Percentiles rank a stretch among this genome's conserved stretches.
Conservation (phyloP, 2,113 vertebrate species). For the Clupea harengus region DNA sequence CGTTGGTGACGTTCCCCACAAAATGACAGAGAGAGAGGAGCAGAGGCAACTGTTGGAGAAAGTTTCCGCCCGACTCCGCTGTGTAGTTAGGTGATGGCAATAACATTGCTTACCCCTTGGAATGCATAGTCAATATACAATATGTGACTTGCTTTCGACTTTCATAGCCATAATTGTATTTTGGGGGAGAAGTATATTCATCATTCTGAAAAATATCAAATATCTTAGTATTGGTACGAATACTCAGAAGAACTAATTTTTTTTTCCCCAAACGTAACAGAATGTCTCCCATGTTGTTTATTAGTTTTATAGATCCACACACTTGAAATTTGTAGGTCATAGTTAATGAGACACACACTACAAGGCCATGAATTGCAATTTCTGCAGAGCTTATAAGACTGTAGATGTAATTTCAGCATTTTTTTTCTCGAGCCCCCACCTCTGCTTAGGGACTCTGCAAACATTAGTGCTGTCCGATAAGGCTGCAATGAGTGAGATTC, state of each 20-base stretch:
- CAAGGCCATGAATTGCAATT: slow-evolving; percentile 8
- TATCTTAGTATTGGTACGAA: neutral
- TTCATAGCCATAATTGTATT: neutral
- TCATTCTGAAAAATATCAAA: neutral
- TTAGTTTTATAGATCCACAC: neutral
- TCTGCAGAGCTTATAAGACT: neutral
- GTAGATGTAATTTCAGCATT: slow-evolving; percentile 13
- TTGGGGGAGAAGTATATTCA: neutral
- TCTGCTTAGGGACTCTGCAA: neutral
- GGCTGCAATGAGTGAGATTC: slow-evolving; percentile 11
- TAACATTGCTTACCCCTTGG: neutral
- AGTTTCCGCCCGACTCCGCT: neutral
- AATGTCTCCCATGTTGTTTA: neutral
- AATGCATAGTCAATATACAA: neutral
- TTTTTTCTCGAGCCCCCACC: neutral
- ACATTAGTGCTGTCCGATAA: neutral
- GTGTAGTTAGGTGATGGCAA: neutral
- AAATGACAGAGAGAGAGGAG: neutral
- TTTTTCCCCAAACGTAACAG: neutral
- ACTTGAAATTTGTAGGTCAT: slow-evolving; percentile 12
- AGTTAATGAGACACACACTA: slow-evolving; percentile 13
- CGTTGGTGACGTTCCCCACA: neutral
- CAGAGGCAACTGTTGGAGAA: neutral
- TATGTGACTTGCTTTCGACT: neutral
- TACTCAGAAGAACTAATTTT: neutral